These are phyloP conservation scores for Ametastegia equiseti DNA, from an alignment of 2,888 invertebrate genomes.

Conservation along the genomic window DNA sequence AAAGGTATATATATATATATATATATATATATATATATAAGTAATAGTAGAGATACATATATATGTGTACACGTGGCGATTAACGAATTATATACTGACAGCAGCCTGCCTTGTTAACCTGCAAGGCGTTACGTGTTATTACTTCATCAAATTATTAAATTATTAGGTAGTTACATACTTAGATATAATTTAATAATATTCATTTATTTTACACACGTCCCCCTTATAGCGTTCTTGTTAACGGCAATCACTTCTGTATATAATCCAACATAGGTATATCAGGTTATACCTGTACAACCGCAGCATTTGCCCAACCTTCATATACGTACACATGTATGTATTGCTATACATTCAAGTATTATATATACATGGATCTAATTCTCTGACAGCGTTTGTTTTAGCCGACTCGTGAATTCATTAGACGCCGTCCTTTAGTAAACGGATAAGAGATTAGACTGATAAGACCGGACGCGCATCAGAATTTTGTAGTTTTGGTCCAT, in stretches of 20 bases:
- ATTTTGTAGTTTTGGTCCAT: neutral
- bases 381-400: neutral
- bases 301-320: neutral
- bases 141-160: conserved; percentile 61
- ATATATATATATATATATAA: too few species aligned
- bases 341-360: neutral
- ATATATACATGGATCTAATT: neutral
- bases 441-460: neutral
- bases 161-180: conserved; percentile 20
- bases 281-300: neutral
- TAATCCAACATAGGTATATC: too few species aligned
- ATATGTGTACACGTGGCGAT: neutral
- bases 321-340: neutral
- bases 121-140: conserved; percentile 58
- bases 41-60: neutral
- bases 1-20: too few species aligned
- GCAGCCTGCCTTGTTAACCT: conserved; percentile 53
- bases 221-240: neutral
- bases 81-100: conserved; percentile 52
- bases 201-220: conserved; percentile 5
- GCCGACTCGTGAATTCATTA: neutral
- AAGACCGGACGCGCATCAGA: neutral
- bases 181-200: neutral
- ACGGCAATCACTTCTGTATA: neutral
- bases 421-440: neutral